These are phyloP conservation scores for Sylvia borin DNA, from an alignment of 2,797 vertebrate species.

Conservation along the genomic window DNA sequence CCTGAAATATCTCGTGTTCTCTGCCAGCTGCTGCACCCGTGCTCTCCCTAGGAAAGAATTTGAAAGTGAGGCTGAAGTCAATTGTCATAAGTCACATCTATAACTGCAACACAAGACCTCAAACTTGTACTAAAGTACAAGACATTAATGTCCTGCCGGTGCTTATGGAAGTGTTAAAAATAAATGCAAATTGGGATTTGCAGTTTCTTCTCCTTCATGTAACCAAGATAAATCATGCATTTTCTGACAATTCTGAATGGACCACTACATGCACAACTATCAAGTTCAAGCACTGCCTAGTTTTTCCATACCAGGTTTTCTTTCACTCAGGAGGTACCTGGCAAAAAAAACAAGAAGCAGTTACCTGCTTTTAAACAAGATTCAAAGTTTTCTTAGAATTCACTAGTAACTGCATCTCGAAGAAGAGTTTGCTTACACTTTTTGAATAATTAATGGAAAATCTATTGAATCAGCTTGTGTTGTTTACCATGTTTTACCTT, in stretches of 20 bases:
- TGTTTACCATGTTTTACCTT: background rate
- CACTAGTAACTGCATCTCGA: background rate
- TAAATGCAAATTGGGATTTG: background rate
- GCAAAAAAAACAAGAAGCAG: background rate
- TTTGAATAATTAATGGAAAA: background rate
- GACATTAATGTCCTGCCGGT: background rate
- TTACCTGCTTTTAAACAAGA: background rate
- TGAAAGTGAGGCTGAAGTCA: background rate
- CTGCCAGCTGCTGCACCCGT: constrained; percentile 88
- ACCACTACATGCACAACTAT: background rate
- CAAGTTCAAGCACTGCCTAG: background rate
- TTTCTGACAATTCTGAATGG: background rate
- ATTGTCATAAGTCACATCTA: accelerated
- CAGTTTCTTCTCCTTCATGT: background rate
- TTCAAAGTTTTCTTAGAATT: background rate
- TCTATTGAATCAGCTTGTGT: background rate
- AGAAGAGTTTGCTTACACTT: background rate
- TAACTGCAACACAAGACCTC: background rate
- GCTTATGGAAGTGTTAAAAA: background rate
- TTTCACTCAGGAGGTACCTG: background rate
- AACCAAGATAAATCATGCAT: background rate
- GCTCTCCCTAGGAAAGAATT: constrained; percentile 80
- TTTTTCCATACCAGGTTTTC: background rate
- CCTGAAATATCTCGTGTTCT: constrained; percentile 93
- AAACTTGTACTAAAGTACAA: background rate